Evolutionary conservation across 2,797 vertebrate species (phyloP).

Genomic region (Pantherophis vulpinus): DNA sequence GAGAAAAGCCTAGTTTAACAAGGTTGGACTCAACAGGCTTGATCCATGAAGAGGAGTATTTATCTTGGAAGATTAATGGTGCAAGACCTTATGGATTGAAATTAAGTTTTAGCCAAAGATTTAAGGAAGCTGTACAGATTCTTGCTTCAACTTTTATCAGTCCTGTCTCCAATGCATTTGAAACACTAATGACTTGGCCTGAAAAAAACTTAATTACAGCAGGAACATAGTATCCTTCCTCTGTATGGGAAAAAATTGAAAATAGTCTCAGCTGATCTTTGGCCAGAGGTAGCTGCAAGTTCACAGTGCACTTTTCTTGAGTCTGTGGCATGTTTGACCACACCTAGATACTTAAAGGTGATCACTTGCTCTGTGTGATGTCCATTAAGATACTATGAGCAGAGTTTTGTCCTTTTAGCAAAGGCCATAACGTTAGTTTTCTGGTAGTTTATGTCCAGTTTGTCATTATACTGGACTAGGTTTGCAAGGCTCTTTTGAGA

Average conservation of each 20-base stretch:
- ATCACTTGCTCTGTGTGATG: not conserved
- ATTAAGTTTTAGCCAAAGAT: not conserved
- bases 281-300: not conserved
- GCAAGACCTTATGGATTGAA: not conserved
- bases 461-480: not conserved
- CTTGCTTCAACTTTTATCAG: not conserved
- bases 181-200: not conserved
- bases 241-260: not conserved
- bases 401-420: not conserved
- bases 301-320: not conserved
- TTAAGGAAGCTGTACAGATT: not conserved
- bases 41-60: not conserved
- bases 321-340: not conserved
- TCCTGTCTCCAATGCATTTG: not conserved
- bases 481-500: not conserved
- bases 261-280: not conserved
- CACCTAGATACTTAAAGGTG: not conserved
- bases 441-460: not conserved
- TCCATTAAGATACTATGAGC: not conserved
- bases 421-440: not conserved
- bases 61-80: not conserved
- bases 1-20: not conserved
- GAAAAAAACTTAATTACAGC: not conserved
- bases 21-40: not conserved
- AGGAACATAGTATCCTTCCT: not conserved